phyloP scores from a whole-genome alignment of 2,888 invertebrate species.

The Ichneumoninae sp. region DNA sequence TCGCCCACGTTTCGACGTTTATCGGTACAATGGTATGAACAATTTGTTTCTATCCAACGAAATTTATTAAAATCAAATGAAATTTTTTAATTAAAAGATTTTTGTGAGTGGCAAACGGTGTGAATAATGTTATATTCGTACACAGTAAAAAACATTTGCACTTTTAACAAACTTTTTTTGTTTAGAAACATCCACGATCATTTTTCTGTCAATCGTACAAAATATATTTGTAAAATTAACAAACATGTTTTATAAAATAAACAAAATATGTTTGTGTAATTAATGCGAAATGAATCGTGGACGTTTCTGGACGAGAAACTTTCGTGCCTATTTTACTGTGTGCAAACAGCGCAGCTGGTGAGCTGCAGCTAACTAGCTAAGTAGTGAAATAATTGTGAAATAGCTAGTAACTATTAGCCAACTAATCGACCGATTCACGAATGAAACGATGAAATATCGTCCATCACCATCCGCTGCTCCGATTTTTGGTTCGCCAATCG shows the following conservation, averaged over 20 bases:
- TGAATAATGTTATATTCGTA: not conserved
- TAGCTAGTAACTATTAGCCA: not conserved
- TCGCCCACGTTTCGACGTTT: constrained; percentile 74
- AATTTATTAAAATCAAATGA: constrained; percentile 37
- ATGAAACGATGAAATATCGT: constrained; percentile 35
- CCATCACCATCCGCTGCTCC: not conserved
- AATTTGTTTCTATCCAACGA: constrained; percentile 51
- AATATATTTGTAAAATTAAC: too few species aligned
- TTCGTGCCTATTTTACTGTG: too few species aligned
- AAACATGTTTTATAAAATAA: too few species aligned
- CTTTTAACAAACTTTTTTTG: too few species aligned
- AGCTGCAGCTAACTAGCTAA: too few species aligned
- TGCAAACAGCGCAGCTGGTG: too few species aligned
- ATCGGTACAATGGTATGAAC: constrained; percentile 72
- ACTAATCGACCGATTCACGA: constrained; percentile 31
- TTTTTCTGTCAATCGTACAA: too few species aligned
- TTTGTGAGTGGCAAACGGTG: not conserved
- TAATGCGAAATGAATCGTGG: too few species aligned
- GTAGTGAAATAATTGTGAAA: not conserved
- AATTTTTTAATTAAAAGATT: not conserved
- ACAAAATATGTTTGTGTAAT: too few species aligned
- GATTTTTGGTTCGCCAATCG: not conserved
- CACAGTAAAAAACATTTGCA: too few species aligned
- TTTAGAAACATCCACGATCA: too few species aligned
- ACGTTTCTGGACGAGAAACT: too few species aligned